Evolutionary conservation across 2,797 vertebrate genomes (phyloP).

Genomic region (Coilia nasus): DNA sequence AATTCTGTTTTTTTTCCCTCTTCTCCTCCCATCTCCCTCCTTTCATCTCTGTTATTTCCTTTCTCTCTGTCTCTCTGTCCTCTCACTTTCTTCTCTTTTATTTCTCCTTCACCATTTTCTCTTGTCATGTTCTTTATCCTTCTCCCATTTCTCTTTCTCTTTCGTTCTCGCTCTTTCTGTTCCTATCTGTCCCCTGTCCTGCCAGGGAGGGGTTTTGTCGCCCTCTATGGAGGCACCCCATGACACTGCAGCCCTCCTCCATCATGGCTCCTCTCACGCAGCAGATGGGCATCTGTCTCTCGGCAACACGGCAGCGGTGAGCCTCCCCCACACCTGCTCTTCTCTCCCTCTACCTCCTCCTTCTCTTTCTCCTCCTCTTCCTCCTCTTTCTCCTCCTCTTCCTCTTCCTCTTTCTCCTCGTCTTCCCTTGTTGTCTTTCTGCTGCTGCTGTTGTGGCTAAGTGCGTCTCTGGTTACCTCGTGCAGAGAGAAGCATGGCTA

Average conservation of each 20-base stretch:
- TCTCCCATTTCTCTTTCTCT: background rate
- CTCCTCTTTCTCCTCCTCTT: background rate
- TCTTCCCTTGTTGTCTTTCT: background rate
- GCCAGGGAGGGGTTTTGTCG: constrained; percentile 92
- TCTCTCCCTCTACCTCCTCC: background rate
- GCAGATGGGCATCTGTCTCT: constrained; percentile 98
- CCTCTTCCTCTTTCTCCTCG: background rate
- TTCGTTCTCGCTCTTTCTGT: constrained; percentile 17
- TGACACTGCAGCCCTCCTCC: constrained; percentile 94
- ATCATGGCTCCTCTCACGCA: constrained; percentile 92
- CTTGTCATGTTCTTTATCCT: background rate
- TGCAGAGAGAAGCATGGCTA: background rate
- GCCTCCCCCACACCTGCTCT: background rate
- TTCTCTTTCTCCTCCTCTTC: background rate
- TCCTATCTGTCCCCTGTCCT: background rate
- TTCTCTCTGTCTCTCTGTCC: constrained; percentile 12
- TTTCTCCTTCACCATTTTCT: background rate
- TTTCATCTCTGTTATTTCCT: background rate
- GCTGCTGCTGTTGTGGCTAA: background rate
- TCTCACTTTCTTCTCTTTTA: background rate
- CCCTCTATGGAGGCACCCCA: constrained; percentile 96
- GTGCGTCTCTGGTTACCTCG: background rate
- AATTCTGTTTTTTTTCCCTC: background rate
- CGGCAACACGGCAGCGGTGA: constrained; percentile 92
- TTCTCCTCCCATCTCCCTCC: background rate